Conservation (phyloP, 2,888 invertebrate species). For the Acanthacorydalis orientalis region DNA sequence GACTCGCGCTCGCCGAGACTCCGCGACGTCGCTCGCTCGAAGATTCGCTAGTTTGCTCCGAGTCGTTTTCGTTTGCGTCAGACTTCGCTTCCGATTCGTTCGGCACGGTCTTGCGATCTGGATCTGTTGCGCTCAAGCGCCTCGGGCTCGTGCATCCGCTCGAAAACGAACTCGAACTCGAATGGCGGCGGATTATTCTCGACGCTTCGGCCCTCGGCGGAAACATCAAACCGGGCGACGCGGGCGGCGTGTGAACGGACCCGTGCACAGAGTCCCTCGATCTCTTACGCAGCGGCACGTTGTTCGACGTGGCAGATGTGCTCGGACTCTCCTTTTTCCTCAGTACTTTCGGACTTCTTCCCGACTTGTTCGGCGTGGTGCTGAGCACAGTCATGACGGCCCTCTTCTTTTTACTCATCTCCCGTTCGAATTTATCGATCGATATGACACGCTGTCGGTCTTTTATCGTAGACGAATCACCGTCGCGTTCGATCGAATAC, state of each 20-base stretch:
- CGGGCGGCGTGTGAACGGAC: conserved; percentile 26
- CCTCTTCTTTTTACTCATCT: conserved; percentile 15
- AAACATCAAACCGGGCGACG: conserved; percentile 43
- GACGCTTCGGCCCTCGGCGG: conserved; percentile 54
- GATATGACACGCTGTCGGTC: conserved; percentile 23
- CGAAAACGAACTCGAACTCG: conserved; percentile 60
- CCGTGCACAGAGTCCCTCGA: conserved; percentile 24
- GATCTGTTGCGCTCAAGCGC: conserved; percentile 29
- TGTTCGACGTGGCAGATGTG: conserved; percentile 7
- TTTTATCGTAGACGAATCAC: conserved; percentile 22
- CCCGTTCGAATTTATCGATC: conserved; percentile 22
- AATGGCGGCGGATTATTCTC: conserved; percentile 64
- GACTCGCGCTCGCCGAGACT: conserved; percentile 6
- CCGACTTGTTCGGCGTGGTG: conserved; percentile 16
- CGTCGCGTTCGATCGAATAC: conserved; percentile 49
- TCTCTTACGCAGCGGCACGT: conserved; percentile 18
- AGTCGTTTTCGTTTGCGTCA: too few relatives aligned
- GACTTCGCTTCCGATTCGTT: conserved; percentile 1
- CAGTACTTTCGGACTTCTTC: conserved; percentile 27
- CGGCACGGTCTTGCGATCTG: not conserved
- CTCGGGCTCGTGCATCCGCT: conserved; percentile 49
- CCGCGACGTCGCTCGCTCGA: not conserved
- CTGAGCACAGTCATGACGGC: conserved; percentile 17
- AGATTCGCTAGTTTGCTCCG: too few relatives aligned
- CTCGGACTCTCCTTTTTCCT: conserved; percentile 27